Evolutionary conservation across 2,797 vertebrate species (phyloP).

Genomic region (Microtus agrestis): DNA sequence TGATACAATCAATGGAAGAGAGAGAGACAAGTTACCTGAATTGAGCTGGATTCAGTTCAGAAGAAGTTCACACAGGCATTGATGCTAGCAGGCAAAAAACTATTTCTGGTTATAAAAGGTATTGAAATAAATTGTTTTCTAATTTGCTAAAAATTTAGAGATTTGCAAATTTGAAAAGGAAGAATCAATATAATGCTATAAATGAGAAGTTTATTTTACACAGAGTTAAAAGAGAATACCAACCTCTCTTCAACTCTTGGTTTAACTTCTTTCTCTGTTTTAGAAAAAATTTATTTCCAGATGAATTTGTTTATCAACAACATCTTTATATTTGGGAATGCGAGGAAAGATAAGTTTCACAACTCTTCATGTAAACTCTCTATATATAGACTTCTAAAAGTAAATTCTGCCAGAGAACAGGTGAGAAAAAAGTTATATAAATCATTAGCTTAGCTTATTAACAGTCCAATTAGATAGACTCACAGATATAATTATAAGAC

Average conservation of each 20-base stretch:
- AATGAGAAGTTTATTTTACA: neutral
- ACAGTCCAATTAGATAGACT: neutral
- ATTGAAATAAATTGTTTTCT: neutral
- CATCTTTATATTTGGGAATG: neutral
- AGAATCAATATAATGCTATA: neutral
- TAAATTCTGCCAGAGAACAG: neutral
- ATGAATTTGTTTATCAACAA: neutral
- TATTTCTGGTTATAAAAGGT: neutral
- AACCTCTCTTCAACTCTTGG: neutral
- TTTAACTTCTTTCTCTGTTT: neutral
- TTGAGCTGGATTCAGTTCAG: neutral
- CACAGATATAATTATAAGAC: conserved; percentile 13
- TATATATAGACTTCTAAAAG: neutral
- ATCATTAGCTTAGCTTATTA: conserved; percentile 23
- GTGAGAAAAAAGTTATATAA: neutral
- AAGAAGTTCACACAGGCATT: neutral
- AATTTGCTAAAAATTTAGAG: neutral
- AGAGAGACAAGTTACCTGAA: neutral
- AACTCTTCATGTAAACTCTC: conserved; percentile 11
- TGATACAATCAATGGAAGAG: neutral
- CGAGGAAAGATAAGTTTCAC: neutral
- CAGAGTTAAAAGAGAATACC: conserved; percentile 26
- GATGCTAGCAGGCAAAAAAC: neutral
- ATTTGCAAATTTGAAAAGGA: neutral
- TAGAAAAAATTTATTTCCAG: neutral